phyloP scores from a whole-genome alignment of 2,113 vertebrate species.

The Synodontis membranacea region DNA sequence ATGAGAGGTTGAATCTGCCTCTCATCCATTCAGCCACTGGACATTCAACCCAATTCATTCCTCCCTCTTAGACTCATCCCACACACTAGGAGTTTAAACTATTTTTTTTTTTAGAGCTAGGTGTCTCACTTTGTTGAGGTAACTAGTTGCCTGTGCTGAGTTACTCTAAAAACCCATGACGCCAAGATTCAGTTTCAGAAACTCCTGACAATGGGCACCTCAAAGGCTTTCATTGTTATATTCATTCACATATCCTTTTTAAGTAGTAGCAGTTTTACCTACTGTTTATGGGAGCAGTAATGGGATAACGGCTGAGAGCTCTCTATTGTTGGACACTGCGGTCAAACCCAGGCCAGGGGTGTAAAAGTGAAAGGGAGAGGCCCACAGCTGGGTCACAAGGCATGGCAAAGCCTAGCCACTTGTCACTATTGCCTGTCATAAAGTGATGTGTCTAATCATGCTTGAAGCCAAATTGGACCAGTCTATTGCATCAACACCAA shows the following conservation, averaged over 20 bases:
- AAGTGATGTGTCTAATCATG: slow-evolving; percentile 76
- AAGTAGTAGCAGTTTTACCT: slow-evolving; percentile 24
- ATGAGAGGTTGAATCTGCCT: slow-evolving; percentile 55
- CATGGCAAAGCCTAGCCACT: slow-evolving; percentile 67
- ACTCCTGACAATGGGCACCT: slow-evolving; percentile 19
- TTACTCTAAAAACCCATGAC: slow-evolving; percentile 3
- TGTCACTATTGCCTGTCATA: slow-evolving; percentile 81
- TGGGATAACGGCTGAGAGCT: slow-evolving; percentile 25
- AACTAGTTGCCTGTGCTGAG: slow-evolving; percentile 61
- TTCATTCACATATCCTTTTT: slow-evolving; percentile 29
- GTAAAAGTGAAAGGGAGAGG: slow-evolving; percentile 62
- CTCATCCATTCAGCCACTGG: slow-evolving; percentile 60
- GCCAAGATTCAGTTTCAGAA: background rate
- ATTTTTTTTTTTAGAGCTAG: slow-evolving; percentile 66
- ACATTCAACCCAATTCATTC: slow-evolving; percentile 1
- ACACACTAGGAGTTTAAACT: slow-evolving; percentile 70
- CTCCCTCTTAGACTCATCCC: slow-evolving; percentile 67
- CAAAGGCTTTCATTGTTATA: slow-evolving; percentile 34
- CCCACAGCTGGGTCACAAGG: slow-evolving; percentile 56
- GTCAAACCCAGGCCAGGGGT: slow-evolving; percentile 50
- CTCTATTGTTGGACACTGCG: slow-evolving; percentile 31
- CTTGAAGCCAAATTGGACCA: slow-evolving; percentile 69
- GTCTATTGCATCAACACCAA: slow-evolving; percentile 76
- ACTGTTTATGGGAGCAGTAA: slow-evolving; percentile 45
- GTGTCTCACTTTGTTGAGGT: slow-evolving; percentile 71